Conservation (phyloP, 2,888 invertebrate species). For the Dasypolia templi region DNA sequence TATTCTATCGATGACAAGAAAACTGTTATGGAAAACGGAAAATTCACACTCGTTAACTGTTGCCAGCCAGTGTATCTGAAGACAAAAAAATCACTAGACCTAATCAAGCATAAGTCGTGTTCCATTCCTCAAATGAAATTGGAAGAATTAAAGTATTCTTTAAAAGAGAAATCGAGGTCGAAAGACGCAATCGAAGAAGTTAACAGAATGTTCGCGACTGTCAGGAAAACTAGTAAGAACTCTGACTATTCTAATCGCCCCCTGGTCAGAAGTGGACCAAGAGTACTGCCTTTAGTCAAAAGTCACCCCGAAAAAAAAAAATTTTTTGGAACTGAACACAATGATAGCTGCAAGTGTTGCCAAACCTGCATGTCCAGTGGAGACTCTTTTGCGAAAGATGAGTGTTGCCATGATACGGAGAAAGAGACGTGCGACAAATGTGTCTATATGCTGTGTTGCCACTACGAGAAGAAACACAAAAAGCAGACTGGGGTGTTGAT, state of each 20-base stretch:
- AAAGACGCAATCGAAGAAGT: slow-evolving; percentile 86
- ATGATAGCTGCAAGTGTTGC: slow-evolving; percentile 70
- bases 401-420: slow-evolving; percentile 67
- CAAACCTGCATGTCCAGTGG: slow-evolving; percentile 80
- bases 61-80: slow-evolving; percentile 72
- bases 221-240: slow-evolving; percentile 68
- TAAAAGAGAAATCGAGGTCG: slow-evolving; percentile 80
- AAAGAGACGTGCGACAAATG: slow-evolving; percentile 72
- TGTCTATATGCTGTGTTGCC: slow-evolving; percentile 75
- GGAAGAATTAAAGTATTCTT: slow-evolving; percentile 82
- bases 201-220: slow-evolving; percentile 85
- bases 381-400: slow-evolving; percentile 72
- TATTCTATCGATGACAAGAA: slow-evolving; percentile 75
- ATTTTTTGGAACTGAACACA: not conserved
- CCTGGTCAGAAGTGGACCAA: slow-evolving; percentile 79
- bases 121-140: slow-evolving; percentile 87
- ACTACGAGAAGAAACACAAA: slow-evolving; percentile 68
- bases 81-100: slow-evolving; percentile 69
- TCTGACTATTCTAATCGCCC: slow-evolving; percentile 78
- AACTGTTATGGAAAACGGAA: slow-evolving; percentile 62
- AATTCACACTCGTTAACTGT: slow-evolving; percentile 75
- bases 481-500: slow-evolving; percentile 59
- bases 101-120: slow-evolving; percentile 82
- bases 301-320: slow-evolving; percentile 46
- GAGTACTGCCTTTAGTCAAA: slow-evolving; percentile 85